Evolutionary conservation across 2,888 invertebrate species (phyloP).

Genomic region (Plagodis pulveraria): DNA sequence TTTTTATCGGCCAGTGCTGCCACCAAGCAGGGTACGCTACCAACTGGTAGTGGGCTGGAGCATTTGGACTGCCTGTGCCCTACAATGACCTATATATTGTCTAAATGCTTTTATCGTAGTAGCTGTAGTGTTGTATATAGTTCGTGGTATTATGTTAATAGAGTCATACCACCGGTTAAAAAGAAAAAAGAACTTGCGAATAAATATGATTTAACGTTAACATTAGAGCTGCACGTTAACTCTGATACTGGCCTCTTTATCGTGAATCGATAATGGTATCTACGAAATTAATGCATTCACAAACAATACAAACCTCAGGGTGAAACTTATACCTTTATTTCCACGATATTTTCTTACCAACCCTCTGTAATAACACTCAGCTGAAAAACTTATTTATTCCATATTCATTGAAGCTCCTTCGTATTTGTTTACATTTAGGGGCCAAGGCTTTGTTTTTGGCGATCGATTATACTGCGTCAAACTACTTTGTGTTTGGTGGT

Average conservation of each 20-base stretch:
- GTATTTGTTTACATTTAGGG: constrained; percentile 42
- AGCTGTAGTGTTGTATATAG: too few relatives aligned
- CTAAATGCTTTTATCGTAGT: too few relatives aligned
- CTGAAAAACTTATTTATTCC: constrained; percentile 45
- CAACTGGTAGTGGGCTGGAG: too few relatives aligned
- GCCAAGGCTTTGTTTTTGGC: constrained; percentile 4
- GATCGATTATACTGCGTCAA: background rate
- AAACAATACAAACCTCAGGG: constrained; percentile 13
- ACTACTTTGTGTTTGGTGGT: too few relatives aligned
- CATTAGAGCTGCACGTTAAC: background rate
- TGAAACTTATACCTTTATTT: constrained; percentile 12
- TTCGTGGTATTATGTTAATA: too few relatives aligned
- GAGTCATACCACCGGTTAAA: too few relatives aligned
- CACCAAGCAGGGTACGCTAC: too few relatives aligned
- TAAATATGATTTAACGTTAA: too few relatives aligned
- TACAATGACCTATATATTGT: too few relatives aligned
- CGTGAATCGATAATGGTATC: constrained; percentile 12
- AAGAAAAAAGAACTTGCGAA: too few relatives aligned
- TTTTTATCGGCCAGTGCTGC: too few relatives aligned
- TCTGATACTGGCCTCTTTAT: constrained; percentile 4
- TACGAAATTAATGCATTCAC: constrained; percentile 17
- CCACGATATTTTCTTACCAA: constrained; percentile 36
- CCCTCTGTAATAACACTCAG: constrained; percentile 48
- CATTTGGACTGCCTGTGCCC: too few relatives aligned
- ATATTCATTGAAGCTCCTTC: constrained; percentile 45